Evolutionary conservation across 2,797 vertebrate genomes (phyloP).

Genomic region (Austrolebias charrua): DNA sequence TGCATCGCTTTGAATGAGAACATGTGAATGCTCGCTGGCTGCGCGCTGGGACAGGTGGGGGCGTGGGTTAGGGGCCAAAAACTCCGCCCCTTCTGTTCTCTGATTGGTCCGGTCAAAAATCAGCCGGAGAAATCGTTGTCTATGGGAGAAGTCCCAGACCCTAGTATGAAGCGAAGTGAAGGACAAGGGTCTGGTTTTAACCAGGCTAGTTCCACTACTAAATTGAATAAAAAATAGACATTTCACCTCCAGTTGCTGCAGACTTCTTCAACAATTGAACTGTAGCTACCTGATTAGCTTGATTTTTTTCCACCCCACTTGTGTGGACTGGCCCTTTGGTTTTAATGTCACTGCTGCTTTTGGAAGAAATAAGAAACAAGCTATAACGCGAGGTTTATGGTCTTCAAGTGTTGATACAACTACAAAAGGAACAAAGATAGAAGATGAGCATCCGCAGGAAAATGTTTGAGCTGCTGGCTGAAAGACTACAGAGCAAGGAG

Average conservation of each 20-base stretch:
- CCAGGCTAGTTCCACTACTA: too few species aligned
- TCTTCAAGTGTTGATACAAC: slow-evolving; percentile 50
- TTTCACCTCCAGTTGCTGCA: background rate
- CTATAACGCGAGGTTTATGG: slow-evolving; percentile 38
- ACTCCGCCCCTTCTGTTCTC: too few species aligned
- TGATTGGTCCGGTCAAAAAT: too few species aligned
- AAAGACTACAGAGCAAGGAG: slow-evolving; percentile 42
- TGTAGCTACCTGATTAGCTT: slow-evolving; percentile 4
- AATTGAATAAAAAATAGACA: background rate
- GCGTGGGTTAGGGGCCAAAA: too few species aligned
- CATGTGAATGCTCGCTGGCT: too few species aligned
- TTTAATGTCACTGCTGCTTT: slow-evolving; percentile 14
- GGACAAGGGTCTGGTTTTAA: too few species aligned
- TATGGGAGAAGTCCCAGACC: too few species aligned
- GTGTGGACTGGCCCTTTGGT: slow-evolving; percentile 1
- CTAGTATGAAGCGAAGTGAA: too few species aligned
- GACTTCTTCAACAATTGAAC: slow-evolving; percentile 7
- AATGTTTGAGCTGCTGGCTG: slow-evolving; percentile 48
- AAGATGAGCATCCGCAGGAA: slow-evolving; percentile 46
- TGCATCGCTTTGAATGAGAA: too few species aligned
- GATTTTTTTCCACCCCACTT: slow-evolving; percentile 17
- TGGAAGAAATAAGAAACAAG: slow-evolving; percentile 36
- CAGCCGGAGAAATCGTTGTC: too few species aligned
- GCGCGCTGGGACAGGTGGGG: too few species aligned
- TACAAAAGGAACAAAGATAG: slow-evolving; percentile 39